Evolutionary conservation across 1,140 invertebrate genomes (phyloP), one percentile per base, ranked within the genome.

Genomic region (Gerris buenoi): DNA sequence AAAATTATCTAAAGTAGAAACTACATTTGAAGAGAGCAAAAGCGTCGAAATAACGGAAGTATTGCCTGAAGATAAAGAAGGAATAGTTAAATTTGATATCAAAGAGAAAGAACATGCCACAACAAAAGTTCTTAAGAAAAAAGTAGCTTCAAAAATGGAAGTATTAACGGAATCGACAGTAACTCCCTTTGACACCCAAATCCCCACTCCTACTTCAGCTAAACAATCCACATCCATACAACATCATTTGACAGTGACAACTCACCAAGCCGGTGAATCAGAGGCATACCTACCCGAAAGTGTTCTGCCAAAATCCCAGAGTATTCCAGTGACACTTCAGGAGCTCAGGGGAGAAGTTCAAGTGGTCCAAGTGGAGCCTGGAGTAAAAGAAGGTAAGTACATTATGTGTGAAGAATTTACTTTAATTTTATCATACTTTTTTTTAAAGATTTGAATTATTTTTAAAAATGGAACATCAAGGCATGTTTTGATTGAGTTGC

Each of bases 311-410:
- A 67, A 66, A 26, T 69, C 68, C 68, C 73, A 74, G 69, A 69
- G 46, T 28, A 67, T 69, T 33, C 63, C 59, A 27, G 23, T 73
- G n/a, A 68, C 65, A 25, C 25, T 74, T 29, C 70, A 74, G 69
- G 71, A 72, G 63, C 65, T 69, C 58, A 67, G 68, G 62, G 64
- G 73, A 60, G 76, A 76, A 65, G 63, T 79, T 63, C 65, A 74
- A 56, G 74, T 79, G 68, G 76, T 73, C 68, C 75, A 80, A 74
- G 73, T 80, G 62, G 71, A 76, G 64, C 75, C 80, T 71, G 76
- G 81, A 69, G 75, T 79, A 64, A 68, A 74, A 62, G 75, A 77
- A 73, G 81, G 82, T 83, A 77, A 83, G 83, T 83, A 77, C 75
- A 56, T 56, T 56, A 13, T 56, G n/a, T 13, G n/a, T n/a, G 46